A percentile compares a stretch with the other conserved stretches of the same genome.
These are phyloP conservation scores for Uropetala carovei DNA, from an alignment of 2,888 invertebrate species.

Conservation along the genomic window DNA sequence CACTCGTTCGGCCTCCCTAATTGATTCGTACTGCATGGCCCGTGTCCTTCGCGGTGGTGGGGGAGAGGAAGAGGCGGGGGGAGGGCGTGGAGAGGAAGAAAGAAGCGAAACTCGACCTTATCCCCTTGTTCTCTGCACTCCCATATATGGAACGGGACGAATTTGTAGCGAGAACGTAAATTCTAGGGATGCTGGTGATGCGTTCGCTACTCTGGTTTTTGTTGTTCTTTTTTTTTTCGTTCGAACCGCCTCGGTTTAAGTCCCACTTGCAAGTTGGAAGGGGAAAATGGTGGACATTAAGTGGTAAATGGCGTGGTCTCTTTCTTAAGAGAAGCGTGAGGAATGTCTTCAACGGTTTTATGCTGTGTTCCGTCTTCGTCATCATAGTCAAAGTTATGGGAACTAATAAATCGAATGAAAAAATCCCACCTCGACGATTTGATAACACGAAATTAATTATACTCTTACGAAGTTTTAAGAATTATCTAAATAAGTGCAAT, in stretches of 20 bases:
- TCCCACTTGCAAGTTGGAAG: not conserved
- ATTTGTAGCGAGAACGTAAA: constrained; percentile 26
- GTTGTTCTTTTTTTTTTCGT: not conserved
- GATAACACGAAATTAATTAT: too few species aligned
- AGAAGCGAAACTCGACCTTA: not conserved
- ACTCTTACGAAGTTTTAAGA: too few species aligned
- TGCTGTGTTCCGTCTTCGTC: not conserved
- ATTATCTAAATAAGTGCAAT: too few species aligned
- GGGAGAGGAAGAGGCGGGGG: not conserved
- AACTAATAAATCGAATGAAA: too few species aligned
- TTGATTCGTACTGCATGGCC: constrained; percentile 54
- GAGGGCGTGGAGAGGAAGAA: not conserved
- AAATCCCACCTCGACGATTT: too few species aligned
- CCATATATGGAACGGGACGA: not conserved
- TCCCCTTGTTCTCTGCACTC: not conserved
- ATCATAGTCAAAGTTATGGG: too few species aligned
- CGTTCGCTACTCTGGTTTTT: not conserved
- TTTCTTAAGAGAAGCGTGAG: not conserved
- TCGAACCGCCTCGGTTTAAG: not conserved
- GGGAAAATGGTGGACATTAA: not conserved
- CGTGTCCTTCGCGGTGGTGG: not conserved
- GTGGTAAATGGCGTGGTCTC: not conserved
- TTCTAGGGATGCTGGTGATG: not conserved
- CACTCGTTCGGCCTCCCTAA: constrained; percentile 11
- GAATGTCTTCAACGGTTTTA: not conserved